phyloP scores from a whole-genome alignment of 1,140 invertebrate species.

The Orchesella cincta region DNA sequence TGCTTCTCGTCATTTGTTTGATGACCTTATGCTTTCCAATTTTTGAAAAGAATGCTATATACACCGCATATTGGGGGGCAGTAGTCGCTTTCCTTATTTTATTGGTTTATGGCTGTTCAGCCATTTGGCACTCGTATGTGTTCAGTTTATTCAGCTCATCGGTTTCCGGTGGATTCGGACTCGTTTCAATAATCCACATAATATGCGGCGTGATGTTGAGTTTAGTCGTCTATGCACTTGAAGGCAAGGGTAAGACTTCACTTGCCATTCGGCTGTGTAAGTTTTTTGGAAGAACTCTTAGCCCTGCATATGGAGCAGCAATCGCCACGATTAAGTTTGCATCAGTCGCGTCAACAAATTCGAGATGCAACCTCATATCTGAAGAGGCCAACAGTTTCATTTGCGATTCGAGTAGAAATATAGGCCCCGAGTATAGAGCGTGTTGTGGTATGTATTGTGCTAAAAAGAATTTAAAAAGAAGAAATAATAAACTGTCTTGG shows the following conservation, averaged over 20 bases:
- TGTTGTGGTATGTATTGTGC: slow-evolving; percentile 50
- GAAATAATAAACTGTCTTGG: not conserved
- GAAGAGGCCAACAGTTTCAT: not conserved
- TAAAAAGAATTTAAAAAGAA: too few species aligned
- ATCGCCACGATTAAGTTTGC: not conserved
- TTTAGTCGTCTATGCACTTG: too few species aligned
- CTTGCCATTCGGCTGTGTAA: not conserved
- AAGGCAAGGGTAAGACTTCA: not conserved
- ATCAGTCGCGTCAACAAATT: not conserved
- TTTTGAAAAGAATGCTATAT: not conserved
- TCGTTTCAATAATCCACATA: too few species aligned
- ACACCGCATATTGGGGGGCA: slow-evolving; percentile 39
- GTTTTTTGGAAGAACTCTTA: not conserved
- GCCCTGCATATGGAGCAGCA: not conserved
- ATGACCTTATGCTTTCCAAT: slow-evolving; percentile 45
- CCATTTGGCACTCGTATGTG: not conserved
- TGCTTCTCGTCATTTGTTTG: slow-evolving; percentile 36
- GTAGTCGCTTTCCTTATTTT: not conserved
- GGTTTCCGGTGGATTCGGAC: too few species aligned
- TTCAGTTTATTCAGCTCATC: not conserved
- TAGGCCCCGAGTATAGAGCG: not conserved
- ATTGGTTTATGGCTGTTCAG: not conserved
- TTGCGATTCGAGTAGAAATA: not conserved
- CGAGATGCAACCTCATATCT: not conserved
- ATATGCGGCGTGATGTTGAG: too few species aligned